These are phyloP conservation scores for Pollenia griseotomentosa DNA, from an alignment of 2,888 invertebrate genomes.

Conservation along the genomic window DNA sequence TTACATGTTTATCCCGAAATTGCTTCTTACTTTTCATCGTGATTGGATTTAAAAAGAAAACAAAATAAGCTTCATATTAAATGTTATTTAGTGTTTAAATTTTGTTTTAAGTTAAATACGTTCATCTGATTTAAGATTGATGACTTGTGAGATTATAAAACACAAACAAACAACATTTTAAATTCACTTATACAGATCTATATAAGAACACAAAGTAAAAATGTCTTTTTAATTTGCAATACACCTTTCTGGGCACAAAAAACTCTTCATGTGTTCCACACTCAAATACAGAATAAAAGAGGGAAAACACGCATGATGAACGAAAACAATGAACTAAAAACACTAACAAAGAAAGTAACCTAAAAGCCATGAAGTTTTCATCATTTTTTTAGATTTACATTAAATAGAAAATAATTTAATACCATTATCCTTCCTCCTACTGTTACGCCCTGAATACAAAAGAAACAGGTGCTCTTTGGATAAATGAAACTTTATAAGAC, in stretches of 20 bases:
- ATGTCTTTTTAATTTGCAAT: conserved; percentile 27
- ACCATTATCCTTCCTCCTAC: conserved; percentile 16
- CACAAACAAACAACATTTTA: background rate
- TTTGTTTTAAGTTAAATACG: background rate
- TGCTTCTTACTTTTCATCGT: too few relatives aligned
- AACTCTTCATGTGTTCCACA: conserved; percentile 15
- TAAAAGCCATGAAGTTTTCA: conserved; percentile 6
- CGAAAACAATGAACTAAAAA: conserved; percentile 14
- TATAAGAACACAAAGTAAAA: background rate
- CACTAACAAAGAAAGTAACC: background rate
- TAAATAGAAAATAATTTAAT: conserved; percentile 58
- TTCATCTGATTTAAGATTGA: conserved; percentile 51
- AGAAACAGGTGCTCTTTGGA: background rate
- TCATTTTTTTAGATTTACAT: conserved; percentile 23
- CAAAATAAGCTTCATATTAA: conserved; percentile 2
- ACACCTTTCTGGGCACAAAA: background rate
- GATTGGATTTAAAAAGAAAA: background rate
- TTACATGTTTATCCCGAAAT: too few relatives aligned
- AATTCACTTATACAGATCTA: background rate
- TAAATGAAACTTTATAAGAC: conserved; percentile 31
- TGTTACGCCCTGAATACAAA: background rate
- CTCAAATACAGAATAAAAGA: background rate
- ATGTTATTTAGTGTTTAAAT: conserved; percentile 3
- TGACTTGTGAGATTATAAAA: conserved; percentile 52
- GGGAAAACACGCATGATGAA: background rate